phyloP scores from a whole-genome alignment of 2,888 invertebrate species.

The Chymomyza caudatula region DNA sequence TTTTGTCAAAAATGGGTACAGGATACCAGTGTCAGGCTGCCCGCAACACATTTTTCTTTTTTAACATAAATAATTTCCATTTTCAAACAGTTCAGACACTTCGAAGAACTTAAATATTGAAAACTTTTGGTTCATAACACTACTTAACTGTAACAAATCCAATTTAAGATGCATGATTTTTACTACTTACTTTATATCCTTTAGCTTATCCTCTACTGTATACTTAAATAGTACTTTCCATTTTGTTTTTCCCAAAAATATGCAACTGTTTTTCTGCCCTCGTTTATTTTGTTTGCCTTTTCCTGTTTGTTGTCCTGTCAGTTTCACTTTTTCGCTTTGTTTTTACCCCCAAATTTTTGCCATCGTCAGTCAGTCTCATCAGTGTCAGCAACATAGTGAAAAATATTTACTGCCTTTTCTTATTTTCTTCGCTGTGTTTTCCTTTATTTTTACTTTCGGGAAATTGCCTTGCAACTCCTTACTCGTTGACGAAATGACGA shows the following conservation, averaged over 20 bases:
- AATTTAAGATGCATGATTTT: not conserved
- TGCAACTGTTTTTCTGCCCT: not conserved
- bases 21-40: too few relatives aligned
- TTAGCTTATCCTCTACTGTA: not conserved
- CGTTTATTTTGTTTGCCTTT: not conserved
- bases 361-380: conserved; percentile 51
- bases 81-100: not conserved
- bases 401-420: conserved; percentile 54
- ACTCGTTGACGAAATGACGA: conserved; percentile 7
- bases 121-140: not conserved
- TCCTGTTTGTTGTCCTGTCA: conserved; percentile 26
- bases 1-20: too few relatives aligned
- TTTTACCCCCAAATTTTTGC: conserved; percentile 19
- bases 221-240: not conserved
- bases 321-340: conserved; percentile 1
- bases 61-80: too few relatives aligned
- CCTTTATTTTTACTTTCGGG: conserved; percentile 12
- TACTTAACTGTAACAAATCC: not conserved
- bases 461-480: conserved; percentile 32
- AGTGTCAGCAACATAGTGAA: conserved; percentile 43
- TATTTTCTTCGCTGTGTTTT: conserved; percentile 22
- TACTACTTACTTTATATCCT: not conserved
- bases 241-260: not conserved
- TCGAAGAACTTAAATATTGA: not conserved
- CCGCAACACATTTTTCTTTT: too few relatives aligned